Evolutionary conservation across 2,888 invertebrate genomes (phyloP).

Genomic region (Stramonita haemastoma): DNA sequence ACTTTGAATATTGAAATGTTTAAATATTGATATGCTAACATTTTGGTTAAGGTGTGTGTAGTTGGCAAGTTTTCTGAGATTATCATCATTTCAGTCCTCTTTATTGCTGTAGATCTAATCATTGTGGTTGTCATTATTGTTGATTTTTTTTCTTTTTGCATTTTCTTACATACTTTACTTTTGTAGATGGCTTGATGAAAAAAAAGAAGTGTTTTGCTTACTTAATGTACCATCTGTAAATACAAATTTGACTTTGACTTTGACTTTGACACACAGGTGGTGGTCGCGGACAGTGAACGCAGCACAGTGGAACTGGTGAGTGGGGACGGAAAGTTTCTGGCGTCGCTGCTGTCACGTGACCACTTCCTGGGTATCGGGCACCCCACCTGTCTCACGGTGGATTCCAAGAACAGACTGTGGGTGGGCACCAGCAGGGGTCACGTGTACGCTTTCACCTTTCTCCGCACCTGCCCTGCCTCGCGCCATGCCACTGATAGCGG

Average conservation of each 20-base stretch:
- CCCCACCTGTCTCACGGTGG: slow-evolving; percentile 41
- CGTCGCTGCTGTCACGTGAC: slow-evolving; percentile 37
- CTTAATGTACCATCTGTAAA: no score
- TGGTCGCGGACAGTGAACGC: slow-evolving; percentile 43
- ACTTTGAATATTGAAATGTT: no score
- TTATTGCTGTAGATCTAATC: no score
- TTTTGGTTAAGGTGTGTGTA: no score
- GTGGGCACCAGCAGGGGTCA: slow-evolving; percentile 46
- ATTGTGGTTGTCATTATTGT: neutral
- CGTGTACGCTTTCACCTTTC: slow-evolving; percentile 43
- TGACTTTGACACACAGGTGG: slow-evolving; percentile 34
- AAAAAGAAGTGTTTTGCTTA: no score
- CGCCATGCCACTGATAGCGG: no score
- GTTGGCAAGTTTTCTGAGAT: no score
- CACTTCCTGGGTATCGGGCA: slow-evolving; percentile 42
- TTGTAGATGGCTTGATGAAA: no score
- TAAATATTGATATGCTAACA: no score
- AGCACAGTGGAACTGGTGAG: slow-evolving; percentile 41
- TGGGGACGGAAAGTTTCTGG: slow-evolving; percentile 38
- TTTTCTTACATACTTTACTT: no score
- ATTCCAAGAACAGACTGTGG: slow-evolving; percentile 42
- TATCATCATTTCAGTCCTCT: no score
- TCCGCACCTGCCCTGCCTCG: slow-evolving; percentile 3
- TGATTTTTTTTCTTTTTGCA: neutral
- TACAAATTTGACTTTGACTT: no score